Evolutionary conservation across 2,797 vertebrate species (phyloP), one percentile per base, ranked within the genome.

Genomic region (Phoeniculus purpureus): DNA sequence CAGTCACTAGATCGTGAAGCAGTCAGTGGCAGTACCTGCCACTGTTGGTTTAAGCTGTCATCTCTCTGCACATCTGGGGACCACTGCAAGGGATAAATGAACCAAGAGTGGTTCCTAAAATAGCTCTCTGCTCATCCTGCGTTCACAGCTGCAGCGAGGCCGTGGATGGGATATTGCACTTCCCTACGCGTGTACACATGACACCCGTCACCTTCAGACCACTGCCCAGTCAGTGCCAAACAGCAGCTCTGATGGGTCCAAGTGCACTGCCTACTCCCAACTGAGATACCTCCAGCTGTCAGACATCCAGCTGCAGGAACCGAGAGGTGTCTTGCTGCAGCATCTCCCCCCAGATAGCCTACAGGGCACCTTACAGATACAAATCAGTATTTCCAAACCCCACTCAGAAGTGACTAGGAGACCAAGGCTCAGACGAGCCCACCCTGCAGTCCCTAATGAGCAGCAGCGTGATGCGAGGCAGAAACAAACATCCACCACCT

Each of bases 261-360:
- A 67, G 22, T 15, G 50, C 22, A 31, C 34, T 14, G 21, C 16
- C 16, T 43, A 40, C 19, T 70, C 45, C 71, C 16, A 29, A 1
- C 27, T 51, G 1, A 1, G 34, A 77, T 8, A 71, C 2, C 16
- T 9, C 12, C 18, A 12, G 9, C 22, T 20, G 67, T 29, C 32
- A 48, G 22, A 68, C 12, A 58, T 34, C 27, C 51, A 56, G 26
- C 18, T 27, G n/a, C 20, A 82, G 68, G 72, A 82, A 48, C 19
- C 23, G 26, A 45, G 45, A 89, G 8, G 23, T 0, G 0, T 10
- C 0, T 2, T 27, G 4, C 8, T 9, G 26, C 26, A 40, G 32
- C 21, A 3, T 14, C 60, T 45, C 14, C 45, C 21, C 34, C 13
- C 34, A 29, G 52, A 51, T 2, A 54, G 10, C 40, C 52, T 37